A percentile compares a stretch with the other conserved stretches of the same genome.
Conservation (phyloP, 2,113 vertebrate species). For the Mugil cephalus region DNA sequence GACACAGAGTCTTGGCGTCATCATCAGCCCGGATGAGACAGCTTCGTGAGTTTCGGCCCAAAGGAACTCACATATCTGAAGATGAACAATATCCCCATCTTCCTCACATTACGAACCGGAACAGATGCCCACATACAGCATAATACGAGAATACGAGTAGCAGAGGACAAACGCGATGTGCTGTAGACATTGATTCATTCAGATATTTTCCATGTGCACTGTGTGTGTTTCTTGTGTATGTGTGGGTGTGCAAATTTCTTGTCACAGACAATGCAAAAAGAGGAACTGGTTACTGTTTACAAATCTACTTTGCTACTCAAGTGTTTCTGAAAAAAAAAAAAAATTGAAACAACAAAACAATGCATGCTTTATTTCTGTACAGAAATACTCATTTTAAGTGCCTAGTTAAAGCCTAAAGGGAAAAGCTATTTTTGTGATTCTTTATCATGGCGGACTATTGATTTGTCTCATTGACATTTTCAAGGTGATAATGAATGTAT, state of each 20-base stretch:
- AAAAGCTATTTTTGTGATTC: conserved; percentile 83
- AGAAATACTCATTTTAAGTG: conserved; percentile 88
- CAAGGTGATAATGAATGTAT: conserved; percentile 62
- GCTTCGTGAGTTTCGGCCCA: conserved; percentile 8
- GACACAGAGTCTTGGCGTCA: neutral
- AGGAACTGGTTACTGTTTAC: conserved; percentile 82
- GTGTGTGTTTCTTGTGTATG: neutral
- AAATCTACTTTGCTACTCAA: conserved; percentile 87
- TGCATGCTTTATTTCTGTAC: conserved; percentile 90
- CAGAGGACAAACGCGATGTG: conserved; percentile 1
- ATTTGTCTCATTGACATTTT: conserved; percentile 34
- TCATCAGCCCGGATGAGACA: neutral
- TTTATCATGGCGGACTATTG: conserved; percentile 78
- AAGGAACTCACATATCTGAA: conserved; percentile 9
- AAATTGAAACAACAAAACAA: conserved; percentile 75
- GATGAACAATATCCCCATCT: conserved; percentile 19
- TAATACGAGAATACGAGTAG: neutral
- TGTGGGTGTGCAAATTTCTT: conserved; percentile 9
- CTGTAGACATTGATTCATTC: conserved; percentile 28
- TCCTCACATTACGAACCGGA: conserved; percentile 25
- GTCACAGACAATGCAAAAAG: conserved; percentile 62
- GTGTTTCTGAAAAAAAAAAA: conserved; percentile 64
- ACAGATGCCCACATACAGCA: neutral
- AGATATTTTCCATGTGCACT: conserved; percentile 23
- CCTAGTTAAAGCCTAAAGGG: conserved; percentile 86